Evolutionary conservation across 2,113 vertebrate genomes (phyloP).

Genomic region (Entomyzon cyanotis): DNA sequence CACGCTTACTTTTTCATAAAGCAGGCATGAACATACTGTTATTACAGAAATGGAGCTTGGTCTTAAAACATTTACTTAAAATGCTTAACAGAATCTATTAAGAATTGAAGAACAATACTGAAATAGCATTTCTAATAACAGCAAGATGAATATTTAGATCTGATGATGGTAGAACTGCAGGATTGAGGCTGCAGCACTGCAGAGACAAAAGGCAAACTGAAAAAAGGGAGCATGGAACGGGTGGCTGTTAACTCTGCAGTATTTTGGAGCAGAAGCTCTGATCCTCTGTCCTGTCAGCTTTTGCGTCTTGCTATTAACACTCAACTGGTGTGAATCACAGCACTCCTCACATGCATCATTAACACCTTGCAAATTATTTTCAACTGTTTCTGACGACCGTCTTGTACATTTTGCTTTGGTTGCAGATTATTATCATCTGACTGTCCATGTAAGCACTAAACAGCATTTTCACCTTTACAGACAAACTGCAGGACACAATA

Average conservation of each 20-base stretch:
- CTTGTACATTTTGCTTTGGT: background rate
- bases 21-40: background rate
- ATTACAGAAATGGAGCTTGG: background rate
- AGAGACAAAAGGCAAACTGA: background rate
- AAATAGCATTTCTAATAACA: background rate
- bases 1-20: background rate
- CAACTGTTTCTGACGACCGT: background rate
- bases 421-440: background rate
- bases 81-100: background rate
- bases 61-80: background rate
- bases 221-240: background rate
- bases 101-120: background rate
- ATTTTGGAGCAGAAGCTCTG: background rate
- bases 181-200: background rate
- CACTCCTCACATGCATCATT: fast-evolving
- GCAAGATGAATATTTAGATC: background rate
- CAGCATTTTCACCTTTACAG: background rate
- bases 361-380: background rate
- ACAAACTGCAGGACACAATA: background rate
- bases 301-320: background rate
- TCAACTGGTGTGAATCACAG: background rate
- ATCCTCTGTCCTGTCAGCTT: background rate
- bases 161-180: background rate
- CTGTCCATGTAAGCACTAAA: background rate
- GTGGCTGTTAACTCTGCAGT: background rate